Conservation (phyloP, 2,113 vertebrate genomes). For the Plectropomus leopardus region DNA sequence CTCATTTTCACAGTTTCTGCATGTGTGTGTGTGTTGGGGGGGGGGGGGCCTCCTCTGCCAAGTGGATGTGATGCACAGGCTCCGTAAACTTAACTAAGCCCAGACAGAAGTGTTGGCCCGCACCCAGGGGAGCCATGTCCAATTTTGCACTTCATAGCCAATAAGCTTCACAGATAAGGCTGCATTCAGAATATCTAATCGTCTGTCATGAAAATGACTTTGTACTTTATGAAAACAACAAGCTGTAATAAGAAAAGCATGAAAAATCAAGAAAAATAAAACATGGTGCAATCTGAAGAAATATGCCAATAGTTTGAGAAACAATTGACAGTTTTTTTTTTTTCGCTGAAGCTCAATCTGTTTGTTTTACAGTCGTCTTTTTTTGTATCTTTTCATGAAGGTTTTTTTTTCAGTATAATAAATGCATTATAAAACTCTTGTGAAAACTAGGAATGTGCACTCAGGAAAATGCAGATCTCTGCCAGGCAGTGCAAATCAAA, state of each 20-base stretch:
- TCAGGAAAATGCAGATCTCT: too few species aligned
- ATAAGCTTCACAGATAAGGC: conserved; percentile 52
- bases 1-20: conserved; percentile 62
- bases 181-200: conserved; percentile 56
- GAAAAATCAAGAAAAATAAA: conserved; percentile 30
- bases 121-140: conserved; percentile 56
- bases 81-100: conserved; percentile 64
- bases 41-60: conserved; percentile 49
- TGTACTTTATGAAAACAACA: conserved; percentile 52
- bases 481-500: too few species aligned
- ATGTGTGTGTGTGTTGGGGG: conserved; percentile 39
- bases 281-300: conserved; percentile 52
- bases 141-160: conserved; percentile 65
- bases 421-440: conserved; percentile 12
- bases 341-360: conserved; percentile 16
- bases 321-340: conserved; percentile 18
- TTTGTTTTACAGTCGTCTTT: conserved; percentile 15
- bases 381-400: background rate
- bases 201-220: conserved; percentile 49
- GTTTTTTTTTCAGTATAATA: conserved; percentile 16
- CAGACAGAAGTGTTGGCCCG: conserved; percentile 57
- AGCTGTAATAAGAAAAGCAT: conserved; percentile 25
- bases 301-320: conserved; percentile 44
- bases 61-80: conserved; percentile 60
- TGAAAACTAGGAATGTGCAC: background rate